Percentiles rank a stretch among this genome's conserved stretches.
Conservation (phyloP, 2,888 invertebrate species). For the Limnephilus lunatus region DNA sequence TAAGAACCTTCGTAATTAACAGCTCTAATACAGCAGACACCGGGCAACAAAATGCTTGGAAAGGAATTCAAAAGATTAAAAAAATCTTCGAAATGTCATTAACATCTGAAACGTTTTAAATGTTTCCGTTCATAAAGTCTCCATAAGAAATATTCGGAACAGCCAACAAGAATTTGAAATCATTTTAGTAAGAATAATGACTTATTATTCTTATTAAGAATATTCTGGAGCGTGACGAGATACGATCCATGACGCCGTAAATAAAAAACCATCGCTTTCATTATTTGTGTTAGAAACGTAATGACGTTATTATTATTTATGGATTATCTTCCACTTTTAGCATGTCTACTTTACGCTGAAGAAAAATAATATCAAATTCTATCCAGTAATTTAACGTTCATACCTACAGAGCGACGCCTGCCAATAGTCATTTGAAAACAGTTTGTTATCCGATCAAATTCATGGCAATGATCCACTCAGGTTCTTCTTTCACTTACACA, state of each 20-base stretch:
- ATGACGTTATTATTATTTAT: background rate
- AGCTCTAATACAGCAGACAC: background rate
- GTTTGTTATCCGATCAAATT: background rate
- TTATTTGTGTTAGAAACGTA: background rate
- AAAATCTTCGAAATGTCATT: background rate
- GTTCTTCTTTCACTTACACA: too few species aligned
- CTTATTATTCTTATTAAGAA: background rate
- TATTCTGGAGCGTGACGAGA: background rate
- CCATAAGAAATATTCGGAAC: background rate
- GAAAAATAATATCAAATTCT: background rate
- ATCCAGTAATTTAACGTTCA: background rate
- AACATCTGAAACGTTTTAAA: background rate
- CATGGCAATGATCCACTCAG: too few species aligned
- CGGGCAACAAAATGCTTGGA: background rate
- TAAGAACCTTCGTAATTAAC: too few species aligned
- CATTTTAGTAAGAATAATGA: background rate
- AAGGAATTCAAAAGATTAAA: background rate
- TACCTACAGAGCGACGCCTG: background rate
- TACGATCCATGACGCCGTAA: background rate
- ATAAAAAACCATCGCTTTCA: slow-evolving; percentile 2
- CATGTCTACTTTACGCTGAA: background rate
- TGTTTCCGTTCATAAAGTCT: background rate
- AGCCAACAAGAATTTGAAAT: background rate
- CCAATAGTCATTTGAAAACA: background rate
- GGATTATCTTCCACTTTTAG: background rate